A percentile compares a stretch with the other conserved stretches of the same genome.
These are phyloP conservation scores for Chrysogorgia sp. DNA, from an alignment of 92 coral and sea anemone species.

Conservation along the genomic window DNA sequence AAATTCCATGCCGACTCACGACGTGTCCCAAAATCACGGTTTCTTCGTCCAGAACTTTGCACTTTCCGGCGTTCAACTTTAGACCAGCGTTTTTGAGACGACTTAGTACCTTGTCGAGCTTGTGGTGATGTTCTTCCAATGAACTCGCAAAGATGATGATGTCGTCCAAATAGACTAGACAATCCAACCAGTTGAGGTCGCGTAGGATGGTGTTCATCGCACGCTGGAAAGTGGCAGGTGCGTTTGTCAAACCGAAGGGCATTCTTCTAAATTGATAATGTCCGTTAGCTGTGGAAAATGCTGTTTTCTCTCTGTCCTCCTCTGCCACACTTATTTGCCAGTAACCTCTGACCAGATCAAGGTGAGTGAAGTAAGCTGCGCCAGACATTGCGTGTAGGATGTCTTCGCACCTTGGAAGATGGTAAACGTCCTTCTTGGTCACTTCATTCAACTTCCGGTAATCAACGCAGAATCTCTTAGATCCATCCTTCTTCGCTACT, in stretches of 20 bases:
- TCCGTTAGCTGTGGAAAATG: conserved; percentile 13
- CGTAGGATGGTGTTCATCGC: conserved; percentile 10
- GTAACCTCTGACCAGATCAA: conserved; percentile 7
- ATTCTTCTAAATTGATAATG: conserved; percentile 16
- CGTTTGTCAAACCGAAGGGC: conserved; percentile 17
- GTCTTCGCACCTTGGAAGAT: conserved; percentile 51
- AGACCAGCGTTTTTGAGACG: not conserved
- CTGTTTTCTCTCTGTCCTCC: conserved; percentile 11
- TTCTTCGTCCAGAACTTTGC: not conserved
- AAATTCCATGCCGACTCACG: conserved; percentile 10
- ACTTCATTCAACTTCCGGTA: conserved; percentile 46
- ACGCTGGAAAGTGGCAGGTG: not conserved
- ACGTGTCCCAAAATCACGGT: conserved; percentile 2
- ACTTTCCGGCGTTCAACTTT: conserved; percentile 1
- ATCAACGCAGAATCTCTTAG: too few relatives aligned
- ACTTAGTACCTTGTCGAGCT: not conserved
- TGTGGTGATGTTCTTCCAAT: not conserved
- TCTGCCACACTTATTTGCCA: conserved; percentile 9
- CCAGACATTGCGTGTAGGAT: conserved; percentile 30
- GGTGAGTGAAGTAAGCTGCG: not conserved
- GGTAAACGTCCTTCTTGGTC: conserved; percentile 52
- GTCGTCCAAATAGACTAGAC: conserved; percentile 13
- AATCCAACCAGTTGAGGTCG: conserved; percentile 3
- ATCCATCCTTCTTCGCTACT: too few relatives aligned
- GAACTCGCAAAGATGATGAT: not conserved